These are phyloP conservation scores for Carabus problematicus DNA, from an alignment of 2,888 invertebrate species.

Conservation along the genomic window DNA sequence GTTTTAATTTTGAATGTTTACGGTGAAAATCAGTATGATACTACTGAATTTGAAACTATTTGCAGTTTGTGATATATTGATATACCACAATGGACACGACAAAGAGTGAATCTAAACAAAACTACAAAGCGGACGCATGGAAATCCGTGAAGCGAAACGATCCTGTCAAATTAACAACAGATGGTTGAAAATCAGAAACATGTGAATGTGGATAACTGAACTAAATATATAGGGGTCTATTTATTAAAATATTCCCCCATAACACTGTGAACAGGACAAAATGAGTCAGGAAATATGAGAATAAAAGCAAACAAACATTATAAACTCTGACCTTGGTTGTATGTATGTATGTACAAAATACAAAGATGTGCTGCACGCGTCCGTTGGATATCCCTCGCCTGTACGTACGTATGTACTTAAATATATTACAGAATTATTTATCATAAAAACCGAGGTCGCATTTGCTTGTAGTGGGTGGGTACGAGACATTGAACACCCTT, in stretches of 20 bases:
- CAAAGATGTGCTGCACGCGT: not conserved
- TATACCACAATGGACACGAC: too few species aligned
- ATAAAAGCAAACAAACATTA: constrained; percentile 6
- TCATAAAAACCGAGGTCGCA: constrained; percentile 33
- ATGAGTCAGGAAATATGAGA: constrained; percentile 13
- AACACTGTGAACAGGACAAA: constrained; percentile 10
- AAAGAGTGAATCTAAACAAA: too few species aligned
- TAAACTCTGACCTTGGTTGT: not conserved
- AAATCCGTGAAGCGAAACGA: constrained; percentile 5
- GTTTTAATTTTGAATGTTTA: too few species aligned
- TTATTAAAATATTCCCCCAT: constrained; percentile 20
- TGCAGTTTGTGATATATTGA: too few species aligned
- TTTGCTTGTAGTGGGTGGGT: constrained; percentile 29
- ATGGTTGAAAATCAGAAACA: constrained; percentile 27
- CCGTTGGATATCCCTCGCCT: constrained; percentile 16
- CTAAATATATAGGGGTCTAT: constrained; percentile 22
- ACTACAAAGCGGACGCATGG: not conserved
- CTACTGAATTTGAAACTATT: too few species aligned
- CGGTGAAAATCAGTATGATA: too few species aligned
- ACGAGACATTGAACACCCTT: constrained; percentile 15
- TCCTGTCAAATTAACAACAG: constrained; percentile 15
- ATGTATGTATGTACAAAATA: constrained; percentile 8
- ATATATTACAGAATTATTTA: constrained; percentile 32
- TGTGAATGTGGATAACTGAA: constrained; percentile 32
- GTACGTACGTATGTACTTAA: constrained; percentile 15